phyloP scores from a whole-genome alignment of 2,113 vertebrate species.

The Gobius niger region DNA sequence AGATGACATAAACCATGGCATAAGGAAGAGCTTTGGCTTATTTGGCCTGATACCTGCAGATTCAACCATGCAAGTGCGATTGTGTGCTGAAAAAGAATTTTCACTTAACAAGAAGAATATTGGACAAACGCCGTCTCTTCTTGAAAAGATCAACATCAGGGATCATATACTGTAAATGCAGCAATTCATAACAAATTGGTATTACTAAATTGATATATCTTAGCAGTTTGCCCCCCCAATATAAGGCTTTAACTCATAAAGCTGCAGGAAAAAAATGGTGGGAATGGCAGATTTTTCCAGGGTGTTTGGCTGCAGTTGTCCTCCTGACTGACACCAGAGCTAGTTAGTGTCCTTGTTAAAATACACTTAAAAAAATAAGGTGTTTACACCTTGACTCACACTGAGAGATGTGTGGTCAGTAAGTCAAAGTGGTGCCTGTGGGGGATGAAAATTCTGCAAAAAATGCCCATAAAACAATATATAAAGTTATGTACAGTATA shows the following conservation, averaged over 20 bases:
- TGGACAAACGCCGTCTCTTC: too few relatives aligned
- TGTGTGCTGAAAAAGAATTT: too few relatives aligned
- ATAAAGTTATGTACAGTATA: constrained; percentile 66
- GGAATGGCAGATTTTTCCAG: constrained; percentile 54
- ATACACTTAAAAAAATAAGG: constrained; percentile 71
- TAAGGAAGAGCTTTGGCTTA: too few relatives aligned
- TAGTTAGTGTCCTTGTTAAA: constrained; percentile 69
- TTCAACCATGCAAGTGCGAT: too few relatives aligned
- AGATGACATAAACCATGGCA: constrained; percentile 1
- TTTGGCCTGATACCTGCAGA: too few relatives aligned
- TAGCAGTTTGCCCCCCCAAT: too few relatives aligned
- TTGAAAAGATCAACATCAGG: too few relatives aligned
- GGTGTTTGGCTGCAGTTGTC: constrained; percentile 40
- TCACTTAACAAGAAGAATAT: too few relatives aligned
- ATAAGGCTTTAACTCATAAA: neutral
- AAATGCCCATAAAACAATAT: constrained; percentile 67
- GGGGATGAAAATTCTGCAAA: constrained; percentile 52
- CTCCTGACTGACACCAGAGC: constrained; percentile 65
- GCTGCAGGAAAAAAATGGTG: constrained; percentile 40
- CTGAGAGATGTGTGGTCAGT: constrained; percentile 70
- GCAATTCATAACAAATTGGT: too few relatives aligned
- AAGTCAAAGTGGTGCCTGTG: constrained; percentile 51
- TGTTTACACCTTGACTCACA: constrained; percentile 66
- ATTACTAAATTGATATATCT: too few relatives aligned
- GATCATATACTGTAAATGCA: too few relatives aligned